Conservation (phyloP, 2,113 vertebrate species). For the Malurus elegans region DNA sequence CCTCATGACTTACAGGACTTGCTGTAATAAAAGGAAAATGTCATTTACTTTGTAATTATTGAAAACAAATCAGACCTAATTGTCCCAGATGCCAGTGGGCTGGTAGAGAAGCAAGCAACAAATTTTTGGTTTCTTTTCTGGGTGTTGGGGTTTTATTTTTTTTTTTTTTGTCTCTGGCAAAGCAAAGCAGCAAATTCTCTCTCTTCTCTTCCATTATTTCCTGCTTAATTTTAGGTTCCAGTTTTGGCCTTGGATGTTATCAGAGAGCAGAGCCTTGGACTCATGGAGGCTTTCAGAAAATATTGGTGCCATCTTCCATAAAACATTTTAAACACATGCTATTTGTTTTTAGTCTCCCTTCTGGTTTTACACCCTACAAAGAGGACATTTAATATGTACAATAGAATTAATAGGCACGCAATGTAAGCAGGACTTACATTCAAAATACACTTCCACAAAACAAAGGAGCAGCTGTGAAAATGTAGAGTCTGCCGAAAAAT, state of each 20-base stretch:
- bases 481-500: slow-evolving; percentile 52
- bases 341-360: slow-evolving; percentile 73
- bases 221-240: not conserved
- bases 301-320: slow-evolving; percentile 56
- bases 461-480: slow-evolving; percentile 73
- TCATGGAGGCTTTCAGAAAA: slow-evolving; percentile 47
- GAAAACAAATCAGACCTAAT: not conserved
- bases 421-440: slow-evolving; percentile 70
- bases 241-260: not conserved
- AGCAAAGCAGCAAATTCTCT: not conserved
- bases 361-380: slow-evolving; percentile 60
- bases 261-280: slow-evolving; percentile 23
- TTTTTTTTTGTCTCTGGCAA: not conserved
- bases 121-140: not conserved
- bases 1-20: not conserved
- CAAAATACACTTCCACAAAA: slow-evolving; percentile 68
- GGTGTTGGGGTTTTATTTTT: accelerated
- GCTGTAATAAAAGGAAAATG: not conserved
- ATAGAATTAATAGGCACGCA: slow-evolving; percentile 73
- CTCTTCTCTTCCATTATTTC: not conserved
- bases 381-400: slow-evolving; percentile 74
- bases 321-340: slow-evolving; percentile 68
- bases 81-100: not conserved
- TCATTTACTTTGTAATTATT: not conserved
- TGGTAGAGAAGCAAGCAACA: not conserved